Base-by-base conservation (phyloP, 2,888 invertebrate genomes). In the Ametastegia equiseti region DNA sequence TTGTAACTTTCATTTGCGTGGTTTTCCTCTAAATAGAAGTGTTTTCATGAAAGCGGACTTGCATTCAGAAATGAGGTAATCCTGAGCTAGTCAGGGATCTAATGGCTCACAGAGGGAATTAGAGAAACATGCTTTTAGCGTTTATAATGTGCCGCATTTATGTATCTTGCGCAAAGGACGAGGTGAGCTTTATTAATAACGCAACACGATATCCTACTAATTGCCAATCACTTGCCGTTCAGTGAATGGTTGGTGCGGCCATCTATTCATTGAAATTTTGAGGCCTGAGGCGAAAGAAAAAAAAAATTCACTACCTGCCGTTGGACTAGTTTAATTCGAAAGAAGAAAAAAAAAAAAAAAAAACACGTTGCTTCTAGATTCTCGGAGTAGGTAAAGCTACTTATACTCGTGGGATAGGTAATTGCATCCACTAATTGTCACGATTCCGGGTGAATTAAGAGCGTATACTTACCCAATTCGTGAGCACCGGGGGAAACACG, bases 191-290 rank as follows among this genome's bases (percentile, higher is more conserved):
- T 30, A 42, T 69, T 69, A 69, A 42, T 23, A 23, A 23, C 69
- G 23, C 23, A 36, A n/a, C 23, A 23, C 69, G 69, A 69, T 69
- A 69, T 69, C 69, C 69, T 69, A 42, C 39, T 69, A 69, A 69
- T 69, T 69, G 69, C 69, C 69, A 69, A 69, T 69, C 42, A 69
- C 42, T 19, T 42, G 39, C 42, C 23, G 23, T 19, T 11, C 23
- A 69, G 23, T n/a, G 19, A 19, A 42, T 42, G 69, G 69, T n/a
- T n/a, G n/a, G n/a, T n/a, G 42, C 69, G 42, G 7, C 11, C 13
- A 33, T 33, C 11, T 39, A 42, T 42, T 42, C 23, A 69, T 42
- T 69, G 11, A 39, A 39, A 69, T 69, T 69, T 69, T 23, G 19
- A n/a, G 69, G 39, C 23, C 42, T 19, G 23, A 36, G 7, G n/a